Percentiles rank a stretch among this genome's conserved stretches.
These are phyloP conservation scores for Tubiluchus corallicola DNA, from an alignment of 2,888 invertebrate genomes.

Conservation along the genomic window DNA sequence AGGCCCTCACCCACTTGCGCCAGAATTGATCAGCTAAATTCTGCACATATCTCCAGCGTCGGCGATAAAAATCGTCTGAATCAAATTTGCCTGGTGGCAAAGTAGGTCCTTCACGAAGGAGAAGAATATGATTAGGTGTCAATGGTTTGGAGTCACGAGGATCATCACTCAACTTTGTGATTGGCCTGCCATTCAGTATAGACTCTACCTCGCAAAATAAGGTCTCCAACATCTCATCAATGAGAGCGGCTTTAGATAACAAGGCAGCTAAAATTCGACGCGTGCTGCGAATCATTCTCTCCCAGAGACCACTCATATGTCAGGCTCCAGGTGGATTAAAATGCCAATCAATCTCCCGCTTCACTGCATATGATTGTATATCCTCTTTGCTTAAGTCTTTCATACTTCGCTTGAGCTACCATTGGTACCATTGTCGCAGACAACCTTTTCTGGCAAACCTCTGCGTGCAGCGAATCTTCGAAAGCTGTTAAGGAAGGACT, in stretches of 20 bases:
- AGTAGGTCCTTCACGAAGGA: no score
- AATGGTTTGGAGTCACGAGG: conserved; percentile 10
- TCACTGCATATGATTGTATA: conserved; percentile 1
- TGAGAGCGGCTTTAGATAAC: conserved; percentile 9
- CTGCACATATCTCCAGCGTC: conserved; percentile 18
- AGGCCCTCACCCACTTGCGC: conserved; percentile 18
- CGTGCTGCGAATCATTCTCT: conserved; percentile 13
- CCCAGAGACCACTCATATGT: conserved; percentile 15
- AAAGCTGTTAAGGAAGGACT: no score
- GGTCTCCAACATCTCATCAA: conserved; percentile 13
- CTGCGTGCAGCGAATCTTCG: conserved; percentile 10
- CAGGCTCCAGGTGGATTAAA: conserved; percentile 13
- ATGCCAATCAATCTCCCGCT: conserved; percentile 11
- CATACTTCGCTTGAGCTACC: conserved; percentile 11
- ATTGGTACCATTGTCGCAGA: conserved; percentile 14
- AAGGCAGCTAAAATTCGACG: conserved; percentile 10
- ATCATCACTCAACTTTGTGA: conserved; percentile 11
- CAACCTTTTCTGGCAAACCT: conserved; percentile 9
- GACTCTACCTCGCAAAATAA: conserved; percentile 13
- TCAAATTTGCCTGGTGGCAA: no score
- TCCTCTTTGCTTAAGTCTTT: conserved; percentile 9
- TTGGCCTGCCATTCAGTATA: conserved; percentile 11
- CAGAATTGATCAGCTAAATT: conserved; percentile 16
- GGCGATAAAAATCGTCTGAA: conserved; percentile 15
- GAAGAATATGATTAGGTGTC: conserved; percentile 21